Evolutionary conservation across 1,140 invertebrate genomes (phyloP).

Genomic region (Drosophila malerkotliana): DNA sequence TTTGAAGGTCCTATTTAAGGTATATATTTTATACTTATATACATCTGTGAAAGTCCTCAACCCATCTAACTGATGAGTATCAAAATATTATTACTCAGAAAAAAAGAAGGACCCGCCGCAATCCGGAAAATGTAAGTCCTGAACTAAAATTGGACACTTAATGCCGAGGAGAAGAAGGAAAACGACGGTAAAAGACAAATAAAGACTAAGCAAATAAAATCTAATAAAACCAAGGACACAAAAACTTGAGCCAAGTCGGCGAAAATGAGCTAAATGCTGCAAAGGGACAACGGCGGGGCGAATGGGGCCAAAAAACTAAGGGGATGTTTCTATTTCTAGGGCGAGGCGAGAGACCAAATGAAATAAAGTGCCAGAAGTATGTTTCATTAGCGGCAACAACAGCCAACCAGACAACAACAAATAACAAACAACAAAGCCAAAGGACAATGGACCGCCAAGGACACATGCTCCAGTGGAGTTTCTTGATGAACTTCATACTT

Average conservation of each 20-base stretch:
- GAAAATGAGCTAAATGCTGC: slow-evolving; percentile 67
- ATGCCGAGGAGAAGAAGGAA: slow-evolving; percentile 22
- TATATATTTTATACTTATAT: not conserved
- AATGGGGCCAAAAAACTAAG: not conserved
- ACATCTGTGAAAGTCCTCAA: too few species aligned
- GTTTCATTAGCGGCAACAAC: slow-evolving; percentile 75
- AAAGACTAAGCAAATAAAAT: slow-evolving; percentile 81
- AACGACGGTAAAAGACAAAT: slow-evolving; percentile 69
- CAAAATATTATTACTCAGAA: slow-evolving; percentile 49
- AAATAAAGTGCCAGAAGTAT: slow-evolving; percentile 76
- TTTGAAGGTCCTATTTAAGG: too few species aligned
- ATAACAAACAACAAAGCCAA: slow-evolving; percentile 41
- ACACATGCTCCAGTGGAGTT: slow-evolving; percentile 37
- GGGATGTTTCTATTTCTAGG: not conserved
- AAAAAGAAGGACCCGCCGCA: slow-evolving; percentile 12
- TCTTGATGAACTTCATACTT: slow-evolving; percentile 45
- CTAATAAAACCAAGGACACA: slow-evolving; percentile 74
- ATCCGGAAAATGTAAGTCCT: slow-evolving; percentile 6
- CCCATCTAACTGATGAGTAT: slow-evolving; percentile 1
- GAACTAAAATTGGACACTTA: slow-evolving; percentile 73
- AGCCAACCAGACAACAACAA: slow-evolving; percentile 61
- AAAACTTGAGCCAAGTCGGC: slow-evolving; percentile 57
- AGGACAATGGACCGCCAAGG: slow-evolving; percentile 60
- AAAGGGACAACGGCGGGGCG: slow-evolving; percentile 1
- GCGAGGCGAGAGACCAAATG: slow-evolving; percentile 59